These are phyloP conservation scores for Calliopum simillimum DNA, from an alignment of 2,888 invertebrate genomes.

Conservation along the genomic window DNA sequence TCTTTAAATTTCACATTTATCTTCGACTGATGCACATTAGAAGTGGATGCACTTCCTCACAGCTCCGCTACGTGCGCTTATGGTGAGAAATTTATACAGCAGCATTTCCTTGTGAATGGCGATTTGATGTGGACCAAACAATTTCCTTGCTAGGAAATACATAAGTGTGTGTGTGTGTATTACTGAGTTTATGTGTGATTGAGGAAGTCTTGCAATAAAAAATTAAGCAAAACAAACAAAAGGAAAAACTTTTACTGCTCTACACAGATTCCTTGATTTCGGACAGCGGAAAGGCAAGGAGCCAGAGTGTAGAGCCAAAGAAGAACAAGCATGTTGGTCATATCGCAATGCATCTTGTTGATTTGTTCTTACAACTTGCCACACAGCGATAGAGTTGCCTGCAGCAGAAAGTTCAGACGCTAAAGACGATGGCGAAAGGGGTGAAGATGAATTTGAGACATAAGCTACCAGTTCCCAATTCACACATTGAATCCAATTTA, in stretches of 20 bases:
- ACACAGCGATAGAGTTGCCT: neutral
- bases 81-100: neutral
- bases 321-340: neutral
- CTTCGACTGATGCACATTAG: neutral
- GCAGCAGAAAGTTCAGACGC: neutral
- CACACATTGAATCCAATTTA: conserved; percentile 45
- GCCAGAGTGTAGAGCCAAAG: neutral
- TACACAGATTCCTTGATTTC: no score
- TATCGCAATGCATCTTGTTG: conserved; percentile 10
- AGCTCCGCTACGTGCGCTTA: neutral
- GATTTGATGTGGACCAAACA: conserved; percentile 18
- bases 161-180: neutral
- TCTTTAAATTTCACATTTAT: conserved; percentile 23
- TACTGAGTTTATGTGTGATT: neutral
- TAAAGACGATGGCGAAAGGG: neutral
- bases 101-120: neutral
- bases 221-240: no score
- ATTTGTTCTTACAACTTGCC: neutral
- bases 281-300: neutral
- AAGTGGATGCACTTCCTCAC: neutral
- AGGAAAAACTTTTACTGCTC: no score
- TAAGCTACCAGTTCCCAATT: conserved; percentile 41
- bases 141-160: conserved; percentile 3
- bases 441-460: neutral
- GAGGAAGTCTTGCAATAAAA: neutral